Evolutionary conservation across 2,113 vertebrate genomes (phyloP), one percentile per base, ranked within the genome.

Genomic region (Petromus typicus): DNA sequence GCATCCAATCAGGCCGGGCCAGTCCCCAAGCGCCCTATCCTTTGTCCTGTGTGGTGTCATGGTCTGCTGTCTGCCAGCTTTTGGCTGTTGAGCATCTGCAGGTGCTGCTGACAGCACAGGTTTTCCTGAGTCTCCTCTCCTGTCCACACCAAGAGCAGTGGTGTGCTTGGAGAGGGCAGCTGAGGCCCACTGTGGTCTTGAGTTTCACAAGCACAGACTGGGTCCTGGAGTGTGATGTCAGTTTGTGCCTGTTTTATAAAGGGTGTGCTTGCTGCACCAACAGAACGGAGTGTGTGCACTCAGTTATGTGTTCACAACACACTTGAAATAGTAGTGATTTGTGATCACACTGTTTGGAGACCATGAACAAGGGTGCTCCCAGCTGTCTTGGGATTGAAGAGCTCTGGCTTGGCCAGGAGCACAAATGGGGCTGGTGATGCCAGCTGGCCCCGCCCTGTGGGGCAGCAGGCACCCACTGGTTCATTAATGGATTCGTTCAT

Each of bases 151-250:
- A 57, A 73, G 71, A 83, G 22, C 2, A 0, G n/a, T 22, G 4
- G 2, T 14, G 54, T 27, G 63, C 51, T 59, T 7, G 51, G 84
- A 10, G n/a, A 48, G 76, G 25, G 81, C 34, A 34, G 54, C 27
- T 2, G 71, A n/a, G 76, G 78, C 69, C 30, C 51, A 25, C 45
- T 12, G 82, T 10, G 23, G 25, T 37, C 34, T 3, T 23, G 10
- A 9, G 22, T 30, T 2, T 0, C 2, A 3, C 45, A 54, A 13
- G 1, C 8, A 2, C 8, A 16, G 7, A 17, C 73, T 43, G 32
- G 45, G 8, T 9, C 63, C 51, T 22, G 43, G 51, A 69, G 25
- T 25, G 37, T 34, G 63, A 20, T 76, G 48, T 79, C 4, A 23
- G 63, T 34, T 32, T 22, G 4, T n/a, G 13, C 40, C 25, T 40